Evolutionary conservation across 2,113 vertebrate genomes (phyloP).

Genomic region (Hiodon tergisus): DNA sequence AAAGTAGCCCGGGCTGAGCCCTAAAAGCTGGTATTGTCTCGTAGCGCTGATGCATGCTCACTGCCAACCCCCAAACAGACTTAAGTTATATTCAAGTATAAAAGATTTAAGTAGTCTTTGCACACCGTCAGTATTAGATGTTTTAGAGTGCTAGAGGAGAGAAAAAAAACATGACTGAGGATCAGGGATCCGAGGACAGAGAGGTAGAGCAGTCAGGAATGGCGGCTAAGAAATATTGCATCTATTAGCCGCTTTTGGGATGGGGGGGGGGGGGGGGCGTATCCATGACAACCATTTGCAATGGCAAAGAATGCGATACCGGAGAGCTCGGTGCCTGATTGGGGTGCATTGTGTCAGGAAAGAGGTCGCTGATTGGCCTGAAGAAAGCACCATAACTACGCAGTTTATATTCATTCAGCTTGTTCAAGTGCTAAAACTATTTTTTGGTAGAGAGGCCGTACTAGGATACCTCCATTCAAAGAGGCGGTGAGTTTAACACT

Average conservation of each 20-base stretch:
- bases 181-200: conserved; percentile 21
- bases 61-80: conserved; percentile 54
- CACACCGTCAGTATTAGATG: conserved; percentile 44
- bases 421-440: conserved; percentile 77
- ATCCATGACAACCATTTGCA: conserved; percentile 97
- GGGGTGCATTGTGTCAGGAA: conserved; percentile 89
- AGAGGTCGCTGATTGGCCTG: conserved; percentile 98
- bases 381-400: conserved; percentile 85
- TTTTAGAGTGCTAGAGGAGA: conserved; percentile 20
- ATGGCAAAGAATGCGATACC: conserved; percentile 94
- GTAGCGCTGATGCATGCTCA: conserved; percentile 61
- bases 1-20: conserved; percentile 56
- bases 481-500: conserved; percentile 20
- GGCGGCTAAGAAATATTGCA: conserved; percentile 50
- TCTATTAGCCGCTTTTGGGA: conserved; percentile 64
- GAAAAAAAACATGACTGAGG: conserved; percentile 17
- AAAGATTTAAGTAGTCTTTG: conserved; percentile 49
- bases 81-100: conserved; percentile 40
- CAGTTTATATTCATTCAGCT: conserved; percentile 97
- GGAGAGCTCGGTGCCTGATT: conserved; percentile 86
- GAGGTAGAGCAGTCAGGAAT: conserved; percentile 31
- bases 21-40: conserved; percentile 60
- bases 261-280: conserved; percentile 50
- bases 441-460: conserved; percentile 42
- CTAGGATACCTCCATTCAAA: conserved; percentile 12